Conservation (phyloP, 23 tunicate genomes). For the Clavelina lepadiformis region DNA sequence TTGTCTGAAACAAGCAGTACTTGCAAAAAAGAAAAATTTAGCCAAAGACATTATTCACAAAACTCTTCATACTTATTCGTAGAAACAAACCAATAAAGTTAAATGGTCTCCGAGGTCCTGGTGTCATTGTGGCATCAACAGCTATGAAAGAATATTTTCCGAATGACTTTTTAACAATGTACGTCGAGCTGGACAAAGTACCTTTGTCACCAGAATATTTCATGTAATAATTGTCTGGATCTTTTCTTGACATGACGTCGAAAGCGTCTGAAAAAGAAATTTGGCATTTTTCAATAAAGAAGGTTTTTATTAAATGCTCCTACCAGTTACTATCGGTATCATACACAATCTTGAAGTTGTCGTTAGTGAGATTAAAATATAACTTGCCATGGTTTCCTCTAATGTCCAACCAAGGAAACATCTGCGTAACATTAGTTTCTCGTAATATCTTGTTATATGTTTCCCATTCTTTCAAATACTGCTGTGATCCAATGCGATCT, state of each 20-base stretch:
- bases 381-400: slow-evolving; percentile 93
- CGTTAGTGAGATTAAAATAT: neutral
- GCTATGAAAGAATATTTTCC: slow-evolving; percentile 88
- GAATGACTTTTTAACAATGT: slow-evolving; percentile 35
- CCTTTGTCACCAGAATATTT: slow-evolving; percentile 85
- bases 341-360: neutral
- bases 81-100: slow-evolving; percentile 62
- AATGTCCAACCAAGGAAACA: slow-evolving; percentile 77
- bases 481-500: slow-evolving; percentile 54
- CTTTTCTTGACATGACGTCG: slow-evolving; percentile 35
- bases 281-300: too few species aligned
- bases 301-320: too few species aligned
- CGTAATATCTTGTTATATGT: slow-evolving; percentile 53
- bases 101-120: slow-evolving; percentile 87
- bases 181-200: slow-evolving; percentile 22
- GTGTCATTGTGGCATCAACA: slow-evolving; percentile 78
- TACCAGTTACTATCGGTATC: neutral
- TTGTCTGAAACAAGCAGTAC: neutral
- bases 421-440: slow-evolving; percentile 42
- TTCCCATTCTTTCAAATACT: slow-evolving; percentile 77
- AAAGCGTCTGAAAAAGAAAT: slow-evolving; percentile 60
- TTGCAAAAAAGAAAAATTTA: neutral
- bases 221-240: slow-evolving; percentile 35
- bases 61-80: neutral
- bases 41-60: neutral